Evolutionary conservation across 2,888 invertebrate genomes (phyloP), one percentile per base, ranked within the genome.

Genomic region (Leptinotarsa tumamoca): DNA sequence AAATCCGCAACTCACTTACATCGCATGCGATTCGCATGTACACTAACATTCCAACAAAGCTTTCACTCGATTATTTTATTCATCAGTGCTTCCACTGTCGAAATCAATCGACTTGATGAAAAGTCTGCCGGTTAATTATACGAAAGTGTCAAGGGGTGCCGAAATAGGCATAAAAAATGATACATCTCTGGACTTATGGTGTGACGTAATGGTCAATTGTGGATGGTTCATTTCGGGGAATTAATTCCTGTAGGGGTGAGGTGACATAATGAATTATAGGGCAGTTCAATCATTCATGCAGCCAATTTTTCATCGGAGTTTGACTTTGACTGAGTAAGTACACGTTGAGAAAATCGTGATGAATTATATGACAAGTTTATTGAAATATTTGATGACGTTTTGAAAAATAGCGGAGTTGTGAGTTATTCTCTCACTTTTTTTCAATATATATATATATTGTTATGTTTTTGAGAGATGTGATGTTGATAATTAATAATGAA

Each of bases 121-220:
- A 86, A 86, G 84, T 86, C 83, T 85, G 83, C 84, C 86, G 84
- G 84, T 85, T 85, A 85, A 85, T 81, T 84, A 85, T 84, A 76
- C 70, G 69, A 71, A 77, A 74, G 79, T 83, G 84, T 84, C 83
- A 80, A 79, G 80, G 78, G 77, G 76, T 70, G 70, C 50, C 54
- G 33, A 4, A 27, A 52, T 68, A 23, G 33, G 56, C 58, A 74
- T 79, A 79, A 82, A 82, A 82, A 80, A 80, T 80, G 78, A 80
- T 78, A 75, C 79, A 78, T 71, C 75, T 72, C 75, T 67, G 75
- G 43, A 63, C 63, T 63, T 43, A 63, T 63, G 63, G 70, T 80
- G 79, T 80, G 79, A 76, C 76, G 79, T 79, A 78, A 80, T 79
- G 78, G 80, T 75, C 78, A 75, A 80, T 81, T 80, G 80, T 73